Evolutionary conservation across 2,888 invertebrate genomes (phyloP).

Genomic region (Zaprionus obscuricornis): DNA sequence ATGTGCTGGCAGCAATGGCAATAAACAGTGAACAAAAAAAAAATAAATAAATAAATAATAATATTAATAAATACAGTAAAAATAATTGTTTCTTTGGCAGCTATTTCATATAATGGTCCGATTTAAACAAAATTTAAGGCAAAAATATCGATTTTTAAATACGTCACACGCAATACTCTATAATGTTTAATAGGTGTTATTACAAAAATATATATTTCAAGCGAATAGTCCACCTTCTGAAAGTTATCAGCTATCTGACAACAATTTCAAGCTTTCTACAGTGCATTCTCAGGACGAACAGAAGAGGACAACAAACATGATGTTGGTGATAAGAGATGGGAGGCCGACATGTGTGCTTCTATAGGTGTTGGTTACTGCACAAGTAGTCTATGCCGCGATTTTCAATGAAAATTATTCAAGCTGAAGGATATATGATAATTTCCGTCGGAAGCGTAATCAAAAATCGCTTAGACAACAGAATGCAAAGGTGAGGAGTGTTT

Average conservation of each 20-base stretch:
- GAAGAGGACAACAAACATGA: neutral
- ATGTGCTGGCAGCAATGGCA: too few relatives aligned
- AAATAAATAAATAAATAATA: too few relatives aligned
- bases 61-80: too few relatives aligned
- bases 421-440: slow-evolving; percentile 84
- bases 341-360: slow-evolving; percentile 28
- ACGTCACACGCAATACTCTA: too few relatives aligned
- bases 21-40: too few relatives aligned
- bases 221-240: slow-evolving; percentile 14
- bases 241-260: too few relatives aligned
- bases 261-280: slow-evolving; percentile 5
- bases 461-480: slow-evolving; percentile 83
- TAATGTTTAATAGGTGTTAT: neutral
- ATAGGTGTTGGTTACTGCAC: slow-evolving; percentile 16
- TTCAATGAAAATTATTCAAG: slow-evolving; percentile 83
- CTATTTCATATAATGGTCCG: too few relatives aligned
- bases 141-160: too few relatives aligned
- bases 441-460: slow-evolving; percentile 84
- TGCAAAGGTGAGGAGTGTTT: slow-evolving; percentile 38
- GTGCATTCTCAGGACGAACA: too few relatives aligned
- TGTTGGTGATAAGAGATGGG: neutral
- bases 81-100: too few relatives aligned
- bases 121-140: too few relatives aligned
- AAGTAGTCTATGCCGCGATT: slow-evolving; percentile 55
- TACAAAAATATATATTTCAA: neutral